Evolutionary conservation across 2,797 vertebrate species (phyloP).

Genomic region (Mus minutoides): DNA sequence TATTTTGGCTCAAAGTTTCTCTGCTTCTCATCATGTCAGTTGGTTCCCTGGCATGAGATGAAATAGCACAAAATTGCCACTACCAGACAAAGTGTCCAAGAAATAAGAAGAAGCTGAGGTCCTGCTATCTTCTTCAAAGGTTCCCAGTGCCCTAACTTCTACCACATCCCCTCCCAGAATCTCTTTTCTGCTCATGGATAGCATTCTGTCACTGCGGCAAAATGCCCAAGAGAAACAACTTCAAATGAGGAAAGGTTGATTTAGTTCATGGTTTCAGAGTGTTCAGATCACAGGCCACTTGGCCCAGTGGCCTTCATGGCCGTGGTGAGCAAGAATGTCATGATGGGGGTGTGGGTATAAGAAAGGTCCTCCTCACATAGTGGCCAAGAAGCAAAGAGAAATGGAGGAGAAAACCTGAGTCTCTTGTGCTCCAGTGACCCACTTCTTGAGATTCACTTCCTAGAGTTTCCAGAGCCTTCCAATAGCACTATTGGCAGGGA

Average conservation of each 20-base stretch:
- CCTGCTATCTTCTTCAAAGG: background rate
- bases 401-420: background rate
- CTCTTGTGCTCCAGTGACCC: background rate
- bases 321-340: background rate
- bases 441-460: background rate
- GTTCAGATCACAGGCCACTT: background rate
- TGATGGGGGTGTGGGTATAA: background rate
- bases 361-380: background rate
- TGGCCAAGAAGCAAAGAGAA: background rate
- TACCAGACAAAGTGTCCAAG: background rate
- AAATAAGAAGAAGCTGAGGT: background rate
- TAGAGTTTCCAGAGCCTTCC: background rate
- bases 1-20: background rate
- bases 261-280: background rate
- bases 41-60: accelerated
- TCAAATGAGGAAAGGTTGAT: background rate
- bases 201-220: background rate
- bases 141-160: background rate
- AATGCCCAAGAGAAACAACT: background rate
- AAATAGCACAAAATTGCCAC: background rate
- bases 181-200: background rate
- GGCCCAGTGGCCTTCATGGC: background rate
- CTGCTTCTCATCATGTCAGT: background rate
- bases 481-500: background rate
- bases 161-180: too few relatives aligned